Evolutionary conservation across 2,113 vertebrate species (phyloP).

Genomic region (Glaucomys volans): DNA sequence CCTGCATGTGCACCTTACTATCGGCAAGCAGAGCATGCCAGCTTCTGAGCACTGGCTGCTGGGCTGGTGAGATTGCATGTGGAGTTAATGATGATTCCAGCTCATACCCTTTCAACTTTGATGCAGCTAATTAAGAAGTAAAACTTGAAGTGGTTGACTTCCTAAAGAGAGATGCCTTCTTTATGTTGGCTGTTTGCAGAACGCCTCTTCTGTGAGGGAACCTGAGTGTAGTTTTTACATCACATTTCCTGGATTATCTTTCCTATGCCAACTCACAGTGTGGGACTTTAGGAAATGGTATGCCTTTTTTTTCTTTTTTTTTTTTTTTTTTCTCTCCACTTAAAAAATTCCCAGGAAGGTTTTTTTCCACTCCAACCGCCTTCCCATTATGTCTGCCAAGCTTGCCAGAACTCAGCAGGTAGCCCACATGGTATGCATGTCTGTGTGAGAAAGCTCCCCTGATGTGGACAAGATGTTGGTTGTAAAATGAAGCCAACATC

Average conservation of each 20-base stretch:
- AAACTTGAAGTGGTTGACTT: constrained; percentile 85
- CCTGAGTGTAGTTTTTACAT: constrained; percentile 86
- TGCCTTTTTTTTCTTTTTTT: constrained; percentile 76
- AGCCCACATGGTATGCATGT: constrained; percentile 89
- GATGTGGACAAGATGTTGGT: constrained; percentile 91
- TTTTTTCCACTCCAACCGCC: constrained; percentile 87
- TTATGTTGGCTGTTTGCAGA: constrained; percentile 84
- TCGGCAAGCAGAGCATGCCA: background rate
- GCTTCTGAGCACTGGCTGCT: constrained; percentile 6
- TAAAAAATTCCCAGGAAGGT: constrained; percentile 88
- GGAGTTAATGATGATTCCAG: constrained; percentile 85
- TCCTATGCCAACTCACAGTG: constrained; percentile 88
- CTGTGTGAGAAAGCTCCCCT: constrained; percentile 89
- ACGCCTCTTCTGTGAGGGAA: constrained; percentile 84
- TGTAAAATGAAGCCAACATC: constrained; percentile 90
- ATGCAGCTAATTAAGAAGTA: constrained; percentile 89
- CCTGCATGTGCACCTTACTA: background rate
- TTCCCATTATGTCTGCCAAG: constrained; percentile 88
- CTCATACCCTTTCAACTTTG: constrained; percentile 87
- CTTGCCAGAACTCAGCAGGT: constrained; percentile 91
- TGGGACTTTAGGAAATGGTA: constrained; percentile 85
- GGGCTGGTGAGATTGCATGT: constrained; percentile 84
- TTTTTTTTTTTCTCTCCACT: constrained; percentile 74
- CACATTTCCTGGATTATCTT: constrained; percentile 89
- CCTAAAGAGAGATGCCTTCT: constrained; percentile 84